Evolutionary conservation across 1,140 invertebrate genomes (phyloP).

Genomic region (Drosophila melanica): DNA sequence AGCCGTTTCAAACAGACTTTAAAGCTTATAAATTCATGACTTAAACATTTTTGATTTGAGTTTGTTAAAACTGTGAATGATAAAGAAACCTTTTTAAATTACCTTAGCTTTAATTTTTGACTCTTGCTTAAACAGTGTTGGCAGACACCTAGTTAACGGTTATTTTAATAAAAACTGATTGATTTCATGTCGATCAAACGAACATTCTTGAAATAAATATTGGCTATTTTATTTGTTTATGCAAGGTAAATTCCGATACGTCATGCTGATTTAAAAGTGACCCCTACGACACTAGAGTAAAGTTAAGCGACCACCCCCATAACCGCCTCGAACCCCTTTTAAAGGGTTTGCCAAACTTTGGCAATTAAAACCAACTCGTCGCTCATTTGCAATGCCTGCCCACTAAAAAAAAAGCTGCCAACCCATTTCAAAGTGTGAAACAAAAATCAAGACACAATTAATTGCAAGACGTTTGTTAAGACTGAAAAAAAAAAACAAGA

Average conservation of each 20-base stretch:
- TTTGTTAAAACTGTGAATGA: no score
- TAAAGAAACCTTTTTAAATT: no score
- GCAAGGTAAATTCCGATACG: slow-evolving; percentile 5
- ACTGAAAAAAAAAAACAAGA: slow-evolving; percentile 45
- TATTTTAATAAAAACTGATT: no score
- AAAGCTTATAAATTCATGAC: no score
- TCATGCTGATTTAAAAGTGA: slow-evolving; percentile 19
- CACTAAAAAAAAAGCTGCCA: slow-evolving; percentile 34
- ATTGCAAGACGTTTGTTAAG: slow-evolving; percentile 74
- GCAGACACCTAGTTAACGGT: no score
- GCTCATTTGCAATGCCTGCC: slow-evolving; percentile 46
- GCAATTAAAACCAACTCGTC: slow-evolving; percentile 65
- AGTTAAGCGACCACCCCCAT: no score
- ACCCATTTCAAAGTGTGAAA: slow-evolving; percentile 69
- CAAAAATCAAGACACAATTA: slow-evolving; percentile 80
- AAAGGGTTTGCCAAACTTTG: slow-evolving; percentile 58
- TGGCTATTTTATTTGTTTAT: slow-evolving; percentile 17
- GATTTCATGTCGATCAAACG: neutral
- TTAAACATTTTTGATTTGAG: no score
- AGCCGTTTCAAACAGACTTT: no score
- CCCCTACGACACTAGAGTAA: no score
- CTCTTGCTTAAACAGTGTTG: no score
- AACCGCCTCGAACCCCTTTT: slow-evolving; percentile 2
- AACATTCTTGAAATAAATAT: neutral
- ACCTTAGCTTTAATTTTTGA: no score